These are phyloP conservation scores for Sicus ferrugineus DNA, from an alignment of 2,888 invertebrate species.

Conservation along the genomic window DNA sequence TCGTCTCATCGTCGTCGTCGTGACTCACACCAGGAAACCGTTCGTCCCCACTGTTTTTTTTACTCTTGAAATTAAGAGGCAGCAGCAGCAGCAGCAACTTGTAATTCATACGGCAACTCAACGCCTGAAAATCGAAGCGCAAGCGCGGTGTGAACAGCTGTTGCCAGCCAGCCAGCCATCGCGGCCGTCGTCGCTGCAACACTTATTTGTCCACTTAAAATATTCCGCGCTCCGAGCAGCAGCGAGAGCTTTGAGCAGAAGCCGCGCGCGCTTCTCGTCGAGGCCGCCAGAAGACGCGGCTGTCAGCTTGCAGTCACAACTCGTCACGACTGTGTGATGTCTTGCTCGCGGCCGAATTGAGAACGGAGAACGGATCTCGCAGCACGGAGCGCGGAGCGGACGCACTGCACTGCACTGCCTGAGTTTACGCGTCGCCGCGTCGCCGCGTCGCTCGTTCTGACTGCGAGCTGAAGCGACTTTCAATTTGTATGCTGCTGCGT, in stretches of 20 bases:
- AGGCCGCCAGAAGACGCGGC: too few relatives aligned
- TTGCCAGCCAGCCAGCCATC: neutral
- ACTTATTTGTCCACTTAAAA: slow-evolving; percentile 14
- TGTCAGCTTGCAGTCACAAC: slow-evolving; percentile 4
- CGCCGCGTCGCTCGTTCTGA: too few relatives aligned
- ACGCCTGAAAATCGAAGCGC: neutral
- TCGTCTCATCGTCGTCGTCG: neutral
- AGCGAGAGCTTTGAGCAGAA: neutral
- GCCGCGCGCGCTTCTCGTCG: neutral
- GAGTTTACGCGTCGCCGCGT: too few relatives aligned
- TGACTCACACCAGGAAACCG: neutral
- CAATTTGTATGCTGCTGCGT: neutral
- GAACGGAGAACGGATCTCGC: too few relatives aligned
- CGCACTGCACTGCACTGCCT: neutral
- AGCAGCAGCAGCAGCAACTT: neutral
- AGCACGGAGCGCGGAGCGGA: neutral
- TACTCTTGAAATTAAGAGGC: neutral
- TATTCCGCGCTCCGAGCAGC: neutral
- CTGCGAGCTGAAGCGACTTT: neutral
- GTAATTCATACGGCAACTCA: slow-evolving; percentile 10
- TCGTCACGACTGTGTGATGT: slow-evolving; percentile 11
- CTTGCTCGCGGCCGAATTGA: neutral
- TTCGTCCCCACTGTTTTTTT: neutral
- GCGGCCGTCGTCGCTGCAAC: neutral
- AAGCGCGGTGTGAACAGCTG: neutral